These are phyloP conservation scores for Macaca mulatta DNA, from an alignment of 2,113 vertebrate species.

Conservation along the genomic window DNA sequence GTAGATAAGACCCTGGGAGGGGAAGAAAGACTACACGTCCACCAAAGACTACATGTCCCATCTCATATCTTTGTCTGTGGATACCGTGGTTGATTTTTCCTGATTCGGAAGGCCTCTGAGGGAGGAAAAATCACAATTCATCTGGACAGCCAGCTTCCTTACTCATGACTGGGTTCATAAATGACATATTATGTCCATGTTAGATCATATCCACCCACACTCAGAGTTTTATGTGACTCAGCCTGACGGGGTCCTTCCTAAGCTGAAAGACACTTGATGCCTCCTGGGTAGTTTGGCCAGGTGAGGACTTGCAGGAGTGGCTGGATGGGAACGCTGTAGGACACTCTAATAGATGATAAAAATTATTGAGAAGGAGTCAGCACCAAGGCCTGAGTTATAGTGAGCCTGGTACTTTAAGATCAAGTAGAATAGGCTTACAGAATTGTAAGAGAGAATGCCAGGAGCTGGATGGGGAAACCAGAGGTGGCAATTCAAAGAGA, in stretches of 20 bases:
- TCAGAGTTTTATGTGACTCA: not conserved
- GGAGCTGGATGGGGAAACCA: not conserved
- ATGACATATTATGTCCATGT: not conserved
- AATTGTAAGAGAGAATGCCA: not conserved
- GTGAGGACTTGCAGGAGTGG: too few relatives aligned
- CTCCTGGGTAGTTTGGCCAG: not conserved
- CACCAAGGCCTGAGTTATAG: not conserved
- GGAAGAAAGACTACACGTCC: not conserved
- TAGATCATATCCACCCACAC: too few relatives aligned
- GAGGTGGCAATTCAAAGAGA: not conserved
- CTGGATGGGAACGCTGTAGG: not conserved
- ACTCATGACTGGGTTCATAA: not conserved
- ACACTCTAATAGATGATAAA: not conserved
- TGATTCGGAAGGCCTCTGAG: not conserved
- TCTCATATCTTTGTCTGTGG: not conserved
- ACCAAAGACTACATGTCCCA: not conserved
- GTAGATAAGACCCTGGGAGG: not conserved
- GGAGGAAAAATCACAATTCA: not conserved
- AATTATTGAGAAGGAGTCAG: not conserved
- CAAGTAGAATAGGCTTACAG: too few relatives aligned
- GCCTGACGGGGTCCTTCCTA: not conserved
- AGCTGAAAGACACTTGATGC: not conserved
- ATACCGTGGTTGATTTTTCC: not conserved
- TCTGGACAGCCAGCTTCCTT: not conserved
- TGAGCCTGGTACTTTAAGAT: not conserved